phyloP scores from a whole-genome alignment of 2,113 vertebrate genomes.

The Nipponia nippon region DNA sequence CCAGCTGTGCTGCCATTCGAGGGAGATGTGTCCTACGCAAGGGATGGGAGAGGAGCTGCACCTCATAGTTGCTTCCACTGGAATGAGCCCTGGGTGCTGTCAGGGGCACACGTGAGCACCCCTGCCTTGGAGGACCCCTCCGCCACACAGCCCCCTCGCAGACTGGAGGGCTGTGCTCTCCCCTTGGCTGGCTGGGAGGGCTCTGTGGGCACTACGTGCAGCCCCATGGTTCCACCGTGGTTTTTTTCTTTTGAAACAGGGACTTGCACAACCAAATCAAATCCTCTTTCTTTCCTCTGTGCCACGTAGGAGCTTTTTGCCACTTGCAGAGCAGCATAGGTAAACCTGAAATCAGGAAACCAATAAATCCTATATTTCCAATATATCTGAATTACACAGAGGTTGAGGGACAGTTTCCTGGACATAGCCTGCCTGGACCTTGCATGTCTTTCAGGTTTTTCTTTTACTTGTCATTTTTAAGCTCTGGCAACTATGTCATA shows the following conservation, averaged over 20 bases:
- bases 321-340: background rate
- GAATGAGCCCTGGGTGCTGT: background rate
- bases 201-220: background rate
- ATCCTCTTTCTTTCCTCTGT: background rate
- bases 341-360: background rate
- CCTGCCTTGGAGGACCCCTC: background rate
- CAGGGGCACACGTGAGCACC: rapidly evolving
- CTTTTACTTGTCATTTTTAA: background rate
- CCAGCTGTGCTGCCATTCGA: background rate
- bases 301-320: background rate
- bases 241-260: background rate
- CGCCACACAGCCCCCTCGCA: rapidly evolving
- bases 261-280: background rate
- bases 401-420: background rate
- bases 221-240: rapidly evolving
- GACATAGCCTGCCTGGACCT: background rate
- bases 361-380: background rate
- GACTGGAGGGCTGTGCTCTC: rapidly evolving
- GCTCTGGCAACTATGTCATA: background rate
- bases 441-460: background rate
- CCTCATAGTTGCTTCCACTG: background rate
- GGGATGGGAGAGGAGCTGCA: background rate
- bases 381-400: background rate
- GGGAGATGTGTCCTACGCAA: background rate
- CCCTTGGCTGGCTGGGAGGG: background rate